Evolutionary conservation across 2,888 invertebrate species (phyloP), one percentile per base, ranked within the genome.

Genomic region (Hipparchia sbordonii): DNA sequence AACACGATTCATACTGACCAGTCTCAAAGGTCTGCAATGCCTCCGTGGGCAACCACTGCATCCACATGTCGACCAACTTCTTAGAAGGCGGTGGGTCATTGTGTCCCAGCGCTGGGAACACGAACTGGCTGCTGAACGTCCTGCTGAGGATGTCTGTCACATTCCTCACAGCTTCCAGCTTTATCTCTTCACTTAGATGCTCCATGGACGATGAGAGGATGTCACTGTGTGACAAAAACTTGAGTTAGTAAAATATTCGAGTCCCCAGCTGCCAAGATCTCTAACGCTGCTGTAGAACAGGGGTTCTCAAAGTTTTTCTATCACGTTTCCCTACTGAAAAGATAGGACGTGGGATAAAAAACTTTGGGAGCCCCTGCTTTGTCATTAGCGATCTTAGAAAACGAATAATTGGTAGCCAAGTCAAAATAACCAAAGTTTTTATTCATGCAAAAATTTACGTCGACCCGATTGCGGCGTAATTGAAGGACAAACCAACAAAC

Each of bases 71-170:
- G 0, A 97, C 96, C 79, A 98, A 95, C 75, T 95, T 95, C 81
- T 89, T 83, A 68, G 95, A 95, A 78, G 95, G 95, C 68, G 94
- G 95, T 63, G 96, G 97, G 85, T 98, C 98, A 86, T 98, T 97
- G 89, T 98, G 98, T 2, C 98, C 98, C 79, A 98, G 89, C 0
- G 97, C 97, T 59, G 98, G 98, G 88, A 98, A 98, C 73, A 98
- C 97, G 85, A 98, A 97, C 88, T 97, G 97, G 77, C 97, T 97
- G 81, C 97, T 97, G 90, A 98, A 98, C 59, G 97, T 97, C 82
- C 96, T 95, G 77, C 96, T 95, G 77, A 98, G 94, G 76, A 97
- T 94, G 76, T 97, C 96, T 1, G 98, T 98, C 76, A 98, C 95
- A 87, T 98, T 98, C 81, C 96, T 95, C 75, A 98, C 95, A 65